Evolutionary conservation across 2,888 invertebrate genomes (phyloP), one percentile per base, ranked within the genome.

Genomic region (Megamerina dolium): DNA sequence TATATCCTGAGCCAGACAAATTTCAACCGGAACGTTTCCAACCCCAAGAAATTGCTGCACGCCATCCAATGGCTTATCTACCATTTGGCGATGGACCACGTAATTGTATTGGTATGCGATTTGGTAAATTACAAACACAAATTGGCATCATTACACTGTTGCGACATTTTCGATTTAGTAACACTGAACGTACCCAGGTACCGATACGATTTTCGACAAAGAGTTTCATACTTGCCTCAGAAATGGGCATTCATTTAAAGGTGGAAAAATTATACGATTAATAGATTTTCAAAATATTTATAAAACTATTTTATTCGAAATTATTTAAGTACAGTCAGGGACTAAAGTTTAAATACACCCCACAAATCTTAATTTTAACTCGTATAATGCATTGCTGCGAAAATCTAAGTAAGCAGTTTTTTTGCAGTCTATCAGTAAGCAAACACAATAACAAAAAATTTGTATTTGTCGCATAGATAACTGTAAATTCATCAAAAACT

Each of bases 1-100:
- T 77, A 47, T 82, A 77, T 51, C 75, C 78, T 1, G 70, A 82
- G 6, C 82, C 84, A 1, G 70, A 78, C 2, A 72, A 68, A 17
- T 82, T 82, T 41, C 73, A 78, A 38, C 82, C 82, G 0, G 79
- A 81, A 12, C 70, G 81, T 53, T 82, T 82, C 56, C 60, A 70
- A 0, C 64, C 73, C 2, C 77, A 78, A 50, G 76, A 74, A 21
- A 77, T 77, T 32, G 66, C 72, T 2, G 72, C 70, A 30, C 62
- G 78, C 32, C 76, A 77, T 46, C 56, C 63, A 0, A 51, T 38
- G 18, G 70, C 12, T 69, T 70, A 43, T 47, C 44, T 70, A 10
- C 64, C 68, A 1, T 70, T 70, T 38, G 68, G 70, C 1, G 63
- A 61, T 31, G 69, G 70, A 14, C 68, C 65, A 0, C 56, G 68